A percentile compares a stretch with the other conserved stretches of the same genome.
Conservation (phyloP, 2,888 invertebrate genomes). For the Torymus aiolomorphi region DNA sequence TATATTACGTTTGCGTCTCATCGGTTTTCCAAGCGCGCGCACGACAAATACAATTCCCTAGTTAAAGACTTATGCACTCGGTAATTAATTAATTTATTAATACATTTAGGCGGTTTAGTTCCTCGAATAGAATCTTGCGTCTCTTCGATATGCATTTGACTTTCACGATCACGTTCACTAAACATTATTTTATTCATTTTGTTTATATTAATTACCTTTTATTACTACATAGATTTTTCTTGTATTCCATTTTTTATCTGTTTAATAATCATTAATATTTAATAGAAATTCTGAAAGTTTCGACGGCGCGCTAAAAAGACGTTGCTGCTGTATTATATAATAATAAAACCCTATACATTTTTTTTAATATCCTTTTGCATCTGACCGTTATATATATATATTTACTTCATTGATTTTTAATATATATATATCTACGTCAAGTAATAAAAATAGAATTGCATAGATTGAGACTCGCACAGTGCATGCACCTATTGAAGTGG, state of each 20-base stretch:
- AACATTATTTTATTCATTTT: slow-evolving; percentile 27
- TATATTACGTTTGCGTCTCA: neutral
- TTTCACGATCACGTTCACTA: slow-evolving; percentile 50
- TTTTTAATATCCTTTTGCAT: slow-evolving; percentile 27
- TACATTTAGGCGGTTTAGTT: slow-evolving; percentile 52
- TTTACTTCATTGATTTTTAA: slow-evolving; percentile 42
- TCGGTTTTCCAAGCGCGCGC: slow-evolving; percentile 1
- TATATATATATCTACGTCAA: slow-evolving; percentile 64
- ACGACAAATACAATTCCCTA: slow-evolving; percentile 27
- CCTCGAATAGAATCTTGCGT: slow-evolving; percentile 44
- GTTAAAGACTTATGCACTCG: slow-evolving; percentile 23
- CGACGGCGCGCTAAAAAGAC: slow-evolving; percentile 48
- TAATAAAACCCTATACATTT: slow-evolving; percentile 55
- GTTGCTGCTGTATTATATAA: slow-evolving; percentile 41
- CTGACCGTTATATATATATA: slow-evolving; percentile 26
- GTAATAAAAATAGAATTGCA: slow-evolving; percentile 76
- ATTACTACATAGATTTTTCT: slow-evolving; percentile 8
- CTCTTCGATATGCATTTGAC: slow-evolving; percentile 56
- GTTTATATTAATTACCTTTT: slow-evolving; percentile 9
- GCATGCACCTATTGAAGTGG: slow-evolving; percentile 69
- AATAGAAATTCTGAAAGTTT: slow-evolving; percentile 53
- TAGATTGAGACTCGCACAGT: slow-evolving; percentile 73
- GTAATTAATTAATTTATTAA: slow-evolving; percentile 31
- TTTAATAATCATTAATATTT: neutral
- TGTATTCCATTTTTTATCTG: no score